A percentile compares a stretch with the other conserved stretches of the same genome.
Evolutionary conservation across 2,888 invertebrate genomes (phyloP).

Genomic region (Harpalus rubripes): DNA sequence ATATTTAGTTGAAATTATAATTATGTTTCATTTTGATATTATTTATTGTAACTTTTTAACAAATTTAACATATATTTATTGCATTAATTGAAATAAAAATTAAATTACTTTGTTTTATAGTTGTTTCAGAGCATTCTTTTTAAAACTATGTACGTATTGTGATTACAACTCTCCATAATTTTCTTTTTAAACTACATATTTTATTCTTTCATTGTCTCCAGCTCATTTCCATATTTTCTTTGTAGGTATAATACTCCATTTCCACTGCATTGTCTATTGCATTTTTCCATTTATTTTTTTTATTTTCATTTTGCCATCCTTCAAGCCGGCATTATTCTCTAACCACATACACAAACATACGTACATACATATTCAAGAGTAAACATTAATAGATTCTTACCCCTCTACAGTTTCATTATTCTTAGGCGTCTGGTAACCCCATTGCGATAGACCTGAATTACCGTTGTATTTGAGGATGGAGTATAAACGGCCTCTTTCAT

Average conservation of each 20-base stretch:
- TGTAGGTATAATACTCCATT: background rate
- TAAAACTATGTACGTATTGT: background rate
- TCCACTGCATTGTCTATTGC: background rate
- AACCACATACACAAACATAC: too few species aligned
- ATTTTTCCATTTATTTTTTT: background rate
- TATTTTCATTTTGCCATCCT: background rate
- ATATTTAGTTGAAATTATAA: too few species aligned
- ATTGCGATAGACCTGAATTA: conserved; percentile 83
- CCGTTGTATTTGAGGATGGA: conserved; percentile 84
- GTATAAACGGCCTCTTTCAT: conserved; percentile 76
- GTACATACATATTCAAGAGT: too few species aligned
- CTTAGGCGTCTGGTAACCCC: conserved; percentile 80
- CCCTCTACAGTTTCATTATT: conserved; percentile 69
- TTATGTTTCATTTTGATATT: too few species aligned
- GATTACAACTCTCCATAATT: background rate
- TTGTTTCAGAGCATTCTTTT: background rate
- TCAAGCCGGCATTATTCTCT: too few species aligned
- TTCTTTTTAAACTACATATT: background rate
- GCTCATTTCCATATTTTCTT: background rate
- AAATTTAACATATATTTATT: too few species aligned
- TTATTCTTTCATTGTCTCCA: background rate
- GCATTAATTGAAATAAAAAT: too few species aligned
- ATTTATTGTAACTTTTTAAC: too few species aligned
- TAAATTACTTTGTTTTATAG: too few species aligned
- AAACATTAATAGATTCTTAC: conserved; percentile 52